Base-by-base conservation (phyloP, 1,140 invertebrate species). In the Tetraneura akinire region DNA sequence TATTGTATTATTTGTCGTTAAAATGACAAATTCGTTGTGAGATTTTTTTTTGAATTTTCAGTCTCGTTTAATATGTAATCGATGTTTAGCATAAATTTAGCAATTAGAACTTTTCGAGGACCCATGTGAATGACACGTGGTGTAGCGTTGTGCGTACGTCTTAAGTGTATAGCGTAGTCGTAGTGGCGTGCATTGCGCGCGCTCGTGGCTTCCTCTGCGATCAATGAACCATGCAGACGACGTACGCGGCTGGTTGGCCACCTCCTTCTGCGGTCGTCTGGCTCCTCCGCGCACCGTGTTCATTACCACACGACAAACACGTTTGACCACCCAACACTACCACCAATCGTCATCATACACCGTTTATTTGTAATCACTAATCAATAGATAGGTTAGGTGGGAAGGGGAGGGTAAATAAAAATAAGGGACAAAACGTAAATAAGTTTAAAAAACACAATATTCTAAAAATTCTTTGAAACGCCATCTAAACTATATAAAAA, bases 81-180 rank as follows among this genome's bases (percentile, higher is more conserved):
- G 37, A 68, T 23, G 23, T 51, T 45, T n/a, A n/a, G n/a, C n/a
- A n/a, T n/a, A n/a, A n/a, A n/a, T n/a, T n/a, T n/a, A n/a, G 68
- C 47, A 45, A 23, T 71, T 29, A 29, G 21, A n/a, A 16, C 42
- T 16, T 51, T 29, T n/a, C 21, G 18, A 18, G 37, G 55, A 13
- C 21, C 74, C 74, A 78, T 78, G 74, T 78, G 74, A 78, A 78
- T 51, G 53, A 57, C 74, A 78, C 74, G 74, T 78, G 74, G 74
- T 70, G 45, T 13, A 13, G 3, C 8, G 21, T 70, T 70, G 14
- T 26, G n/a, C n/a, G 32, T 37, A 42, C 66, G 45, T 71, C 26
- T 71, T 71, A 16, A 45, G 26, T 51, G 66, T 68, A 68, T 18
- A 23, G 37, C 66, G 66, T 49, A n/a, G 37, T 14, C 21, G 37